These are phyloP conservation scores for Carduelis carduelis DNA, from an alignment of 2,797 vertebrate species.

Conservation along the genomic window DNA sequence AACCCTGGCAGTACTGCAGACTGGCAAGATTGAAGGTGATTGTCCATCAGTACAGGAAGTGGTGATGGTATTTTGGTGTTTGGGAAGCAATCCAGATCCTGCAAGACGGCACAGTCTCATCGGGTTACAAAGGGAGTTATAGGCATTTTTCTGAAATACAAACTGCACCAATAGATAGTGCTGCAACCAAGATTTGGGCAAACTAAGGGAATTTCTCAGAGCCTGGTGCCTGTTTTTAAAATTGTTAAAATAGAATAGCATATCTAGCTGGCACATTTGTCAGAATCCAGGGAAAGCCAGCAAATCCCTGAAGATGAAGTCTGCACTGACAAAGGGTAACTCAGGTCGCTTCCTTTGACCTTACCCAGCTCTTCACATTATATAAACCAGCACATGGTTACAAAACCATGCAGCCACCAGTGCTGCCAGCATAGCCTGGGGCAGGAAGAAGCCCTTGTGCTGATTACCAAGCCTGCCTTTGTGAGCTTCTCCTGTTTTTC, in stretches of 20 bases:
- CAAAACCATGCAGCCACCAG: not conserved
- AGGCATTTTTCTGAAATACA: not conserved
- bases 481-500: not conserved
- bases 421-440: not conserved
- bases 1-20: not conserved
- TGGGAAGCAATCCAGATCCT: not conserved
- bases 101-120: fast-evolving
- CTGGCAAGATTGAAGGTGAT: not conserved
- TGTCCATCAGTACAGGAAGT: not conserved
- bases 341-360: not conserved
- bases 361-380: not conserved
- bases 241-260: not conserved
- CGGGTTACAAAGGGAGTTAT: not conserved
- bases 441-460: not conserved
- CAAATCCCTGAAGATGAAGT: not conserved
- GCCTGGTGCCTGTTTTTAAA: not conserved
- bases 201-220: not conserved
- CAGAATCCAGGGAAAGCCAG: not conserved
- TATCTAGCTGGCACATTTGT: not conserved
- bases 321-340: not conserved
- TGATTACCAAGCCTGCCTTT: not conserved
- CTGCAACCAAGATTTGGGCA: not conserved
- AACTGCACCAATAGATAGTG: not conserved
- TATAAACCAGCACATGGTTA: not conserved
- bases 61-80: not conserved